Conservation (phyloP, 2,797 vertebrate species). For the Acropternis orthonyx region DNA sequence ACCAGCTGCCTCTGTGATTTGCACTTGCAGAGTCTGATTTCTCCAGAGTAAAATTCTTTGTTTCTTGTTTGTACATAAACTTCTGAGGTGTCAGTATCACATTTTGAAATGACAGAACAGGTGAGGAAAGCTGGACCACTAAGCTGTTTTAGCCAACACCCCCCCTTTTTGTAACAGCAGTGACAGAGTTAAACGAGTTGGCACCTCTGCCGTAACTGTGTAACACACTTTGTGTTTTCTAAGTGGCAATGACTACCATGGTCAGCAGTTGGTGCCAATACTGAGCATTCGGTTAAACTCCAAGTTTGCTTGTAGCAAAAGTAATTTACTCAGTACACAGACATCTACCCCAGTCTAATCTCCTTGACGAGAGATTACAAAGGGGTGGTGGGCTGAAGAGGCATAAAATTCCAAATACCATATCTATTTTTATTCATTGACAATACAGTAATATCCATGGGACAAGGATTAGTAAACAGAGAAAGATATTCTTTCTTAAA, state of each 20-base stretch:
- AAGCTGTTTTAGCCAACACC: background rate
- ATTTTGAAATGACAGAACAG: background rate
- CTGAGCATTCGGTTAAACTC: slow-evolving; percentile 43
- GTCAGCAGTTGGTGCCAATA: slow-evolving; percentile 42
- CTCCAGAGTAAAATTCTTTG: background rate
- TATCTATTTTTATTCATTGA: slow-evolving; percentile 44
- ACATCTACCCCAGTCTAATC: slow-evolving; percentile 24
- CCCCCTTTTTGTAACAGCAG: background rate
- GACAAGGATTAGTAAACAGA: slow-evolving; percentile 44
- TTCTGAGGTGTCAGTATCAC: background rate
- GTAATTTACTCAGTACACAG: slow-evolving; percentile 28
- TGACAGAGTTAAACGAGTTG: background rate
- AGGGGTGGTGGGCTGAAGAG: background rate
- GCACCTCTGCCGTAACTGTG: background rate
- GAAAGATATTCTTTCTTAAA: slow-evolving; percentile 16
- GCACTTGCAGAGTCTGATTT: background rate
- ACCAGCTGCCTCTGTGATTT: background rate
- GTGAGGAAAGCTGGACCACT: background rate
- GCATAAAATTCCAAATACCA: slow-evolving; percentile 27
- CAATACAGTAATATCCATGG: background rate
- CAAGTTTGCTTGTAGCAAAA: slow-evolving; percentile 52
- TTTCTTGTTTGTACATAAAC: background rate
- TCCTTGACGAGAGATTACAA: slow-evolving; percentile 35
- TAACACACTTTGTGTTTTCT: background rate
- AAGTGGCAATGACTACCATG: slow-evolving; percentile 32